Evolutionary conservation across 2,888 invertebrate genomes (phyloP).

Genomic region (Tigriopus californicus): DNA sequence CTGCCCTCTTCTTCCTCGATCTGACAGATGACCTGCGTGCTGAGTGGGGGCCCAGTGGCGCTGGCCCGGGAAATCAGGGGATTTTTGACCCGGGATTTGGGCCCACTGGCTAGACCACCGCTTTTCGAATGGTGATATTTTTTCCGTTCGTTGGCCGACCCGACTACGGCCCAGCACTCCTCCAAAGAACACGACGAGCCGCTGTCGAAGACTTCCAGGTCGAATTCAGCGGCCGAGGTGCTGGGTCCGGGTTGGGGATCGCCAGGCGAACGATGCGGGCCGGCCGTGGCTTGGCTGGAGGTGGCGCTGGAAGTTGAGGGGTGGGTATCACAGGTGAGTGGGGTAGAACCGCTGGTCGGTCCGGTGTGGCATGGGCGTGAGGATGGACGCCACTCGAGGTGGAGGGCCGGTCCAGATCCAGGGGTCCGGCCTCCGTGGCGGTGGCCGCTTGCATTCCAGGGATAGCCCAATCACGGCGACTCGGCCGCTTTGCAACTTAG

Average conservation of each 20-base stretch:
- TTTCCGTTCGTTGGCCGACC: background rate
- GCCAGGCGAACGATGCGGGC: background rate
- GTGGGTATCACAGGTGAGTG: no score
- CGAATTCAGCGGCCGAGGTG: slow-evolving; percentile 15
- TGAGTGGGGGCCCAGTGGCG: background rate
- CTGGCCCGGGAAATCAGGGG: background rate
- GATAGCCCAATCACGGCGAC: no score
- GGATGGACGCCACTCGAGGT: no score
- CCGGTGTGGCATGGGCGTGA: no score
- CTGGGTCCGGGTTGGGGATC: slow-evolving; percentile 13
- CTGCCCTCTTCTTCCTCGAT: background rate
- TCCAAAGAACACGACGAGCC: slow-evolving; percentile 12
- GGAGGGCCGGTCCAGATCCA: no score
- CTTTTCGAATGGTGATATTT: background rate
- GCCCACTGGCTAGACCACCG: background rate
- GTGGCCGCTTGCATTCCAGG: no score
- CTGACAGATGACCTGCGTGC: background rate
- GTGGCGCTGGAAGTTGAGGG: no score
- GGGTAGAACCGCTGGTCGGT: no score
- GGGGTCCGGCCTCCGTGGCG: no score
- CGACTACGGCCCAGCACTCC: slow-evolving; percentile 6
- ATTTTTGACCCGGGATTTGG: background rate
- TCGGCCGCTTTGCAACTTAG: no score
- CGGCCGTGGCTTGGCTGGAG: no score
- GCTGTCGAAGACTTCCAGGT: slow-evolving; percentile 15